phyloP scores from a whole-genome alignment of 2,888 invertebrate genomes.

The Cyaniris semiargus region DNA sequence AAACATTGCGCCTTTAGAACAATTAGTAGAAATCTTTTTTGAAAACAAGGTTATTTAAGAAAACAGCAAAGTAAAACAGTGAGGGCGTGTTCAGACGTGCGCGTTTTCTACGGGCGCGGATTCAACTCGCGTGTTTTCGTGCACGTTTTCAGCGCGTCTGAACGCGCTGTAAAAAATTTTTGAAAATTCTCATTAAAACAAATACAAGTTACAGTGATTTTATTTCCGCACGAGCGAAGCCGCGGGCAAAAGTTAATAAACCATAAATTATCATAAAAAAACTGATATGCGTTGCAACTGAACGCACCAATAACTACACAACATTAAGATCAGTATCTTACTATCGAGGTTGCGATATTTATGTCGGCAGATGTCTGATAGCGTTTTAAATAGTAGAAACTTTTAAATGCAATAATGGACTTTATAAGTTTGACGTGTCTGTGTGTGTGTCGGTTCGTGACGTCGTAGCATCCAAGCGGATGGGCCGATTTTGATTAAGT shows the following conservation, averaged over 20 bases:
- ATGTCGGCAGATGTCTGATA: neutral
- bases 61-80: too few relatives aligned
- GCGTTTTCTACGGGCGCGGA: too few relatives aligned
- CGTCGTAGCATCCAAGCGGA: too few relatives aligned
- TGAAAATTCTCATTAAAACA: neutral
- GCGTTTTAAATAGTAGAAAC: neutral
- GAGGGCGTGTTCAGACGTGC: too few relatives aligned
- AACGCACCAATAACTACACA: slow-evolving; percentile 16
- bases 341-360: slow-evolving; percentile 3
- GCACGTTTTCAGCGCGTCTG: too few relatives aligned
- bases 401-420: neutral
- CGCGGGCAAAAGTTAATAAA: slow-evolving; percentile 2
- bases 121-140: too few relatives aligned
- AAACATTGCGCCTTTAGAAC: too few relatives aligned
- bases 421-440: too few relatives aligned
- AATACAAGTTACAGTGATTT: neutral
- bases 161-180: neutral
- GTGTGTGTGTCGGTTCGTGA: too few relatives aligned
- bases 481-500: too few relatives aligned
- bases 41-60: too few relatives aligned
- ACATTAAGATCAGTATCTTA: slow-evolving; percentile 18
- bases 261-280: slow-evolving; percentile 12
- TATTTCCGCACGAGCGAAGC: neutral
- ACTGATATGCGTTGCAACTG: slow-evolving; percentile 4
- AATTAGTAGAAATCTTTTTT: too few relatives aligned